Evolutionary conservation across 2,888 invertebrate genomes (phyloP).

Genomic region (Andrena minutula): DNA sequence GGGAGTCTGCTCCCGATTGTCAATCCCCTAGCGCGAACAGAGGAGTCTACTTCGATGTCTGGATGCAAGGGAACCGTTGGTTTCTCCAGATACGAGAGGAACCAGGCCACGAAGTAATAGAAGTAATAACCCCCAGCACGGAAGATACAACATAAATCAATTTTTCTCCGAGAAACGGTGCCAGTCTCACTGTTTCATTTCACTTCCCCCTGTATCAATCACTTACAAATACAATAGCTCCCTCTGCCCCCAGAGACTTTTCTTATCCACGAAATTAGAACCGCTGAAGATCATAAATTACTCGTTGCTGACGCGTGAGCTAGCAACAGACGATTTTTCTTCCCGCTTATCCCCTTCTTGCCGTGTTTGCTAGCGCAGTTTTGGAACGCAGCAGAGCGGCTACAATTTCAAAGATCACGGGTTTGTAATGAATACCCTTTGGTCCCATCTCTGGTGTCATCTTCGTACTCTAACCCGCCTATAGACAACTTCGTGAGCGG

Average conservation of each 20-base stretch:
- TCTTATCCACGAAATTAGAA: constrained; percentile 49
- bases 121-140: background rate
- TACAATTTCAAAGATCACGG: background rate
- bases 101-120: background rate
- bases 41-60: too few species aligned
- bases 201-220: constrained; percentile 44
- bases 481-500: too few species aligned
- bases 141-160: constrained; percentile 29
- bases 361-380: background rate
- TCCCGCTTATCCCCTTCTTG: background rate
- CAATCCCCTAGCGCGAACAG: background rate
- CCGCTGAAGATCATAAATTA: constrained; percentile 35
- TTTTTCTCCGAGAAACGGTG: constrained; percentile 11
- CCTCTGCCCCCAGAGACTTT: constrained; percentile 36
- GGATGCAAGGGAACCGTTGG: background rate
- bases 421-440: background rate
- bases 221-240: constrained; percentile 24
- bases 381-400: background rate
- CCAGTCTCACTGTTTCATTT: constrained; percentile 37
- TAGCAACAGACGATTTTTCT: constrained; percentile 20
- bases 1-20: background rate
- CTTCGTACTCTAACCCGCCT: too few species aligned
- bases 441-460: too few species aligned
- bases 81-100: background rate
- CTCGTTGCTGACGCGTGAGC: constrained; percentile 1